These are phyloP conservation scores for Phylloscopus whistleri DNA, from an alignment of 2,113 vertebrate species.

Conservation along the genomic window DNA sequence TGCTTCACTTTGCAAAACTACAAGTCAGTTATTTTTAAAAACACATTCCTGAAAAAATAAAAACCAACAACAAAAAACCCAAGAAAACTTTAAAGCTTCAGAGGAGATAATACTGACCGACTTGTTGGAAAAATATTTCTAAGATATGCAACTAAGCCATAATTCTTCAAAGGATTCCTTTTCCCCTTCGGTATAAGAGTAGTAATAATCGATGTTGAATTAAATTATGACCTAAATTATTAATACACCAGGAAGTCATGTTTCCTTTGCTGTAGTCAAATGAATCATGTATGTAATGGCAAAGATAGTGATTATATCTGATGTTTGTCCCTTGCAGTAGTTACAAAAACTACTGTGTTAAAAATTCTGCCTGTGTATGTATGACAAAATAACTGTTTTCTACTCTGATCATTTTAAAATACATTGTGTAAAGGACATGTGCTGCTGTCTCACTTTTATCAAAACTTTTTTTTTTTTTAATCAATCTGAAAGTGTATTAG, in stretches of 20 bases:
- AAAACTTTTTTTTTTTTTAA: too few relatives aligned
- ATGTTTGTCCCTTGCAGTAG: neutral
- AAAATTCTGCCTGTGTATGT: neutral
- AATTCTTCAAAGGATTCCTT: neutral
- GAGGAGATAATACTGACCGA: neutral
- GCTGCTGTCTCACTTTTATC: neutral
- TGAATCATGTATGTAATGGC: neutral
- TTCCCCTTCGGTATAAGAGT: neutral
- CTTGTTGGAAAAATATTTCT: neutral
- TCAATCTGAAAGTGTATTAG: neutral
- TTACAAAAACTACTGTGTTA: neutral
- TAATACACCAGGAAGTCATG: constrained; percentile 14
- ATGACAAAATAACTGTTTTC: neutral
- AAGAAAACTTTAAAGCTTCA: fast-evolving
- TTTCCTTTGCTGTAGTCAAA: neutral
- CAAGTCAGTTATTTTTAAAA: neutral
- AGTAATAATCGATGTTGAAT: constrained; percentile 28
- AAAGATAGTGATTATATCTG: neutral
- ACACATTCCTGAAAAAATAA: neutral
- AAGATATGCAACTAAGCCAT: neutral
- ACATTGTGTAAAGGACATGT: neutral
- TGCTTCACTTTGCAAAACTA: neutral
- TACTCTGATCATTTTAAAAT: neutral
- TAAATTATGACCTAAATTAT: constrained; percentile 28
- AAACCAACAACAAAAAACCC: neutral